Base-by-base conservation (phyloP, 2,888 invertebrate genomes). In the Masnerella sp. region DNA sequence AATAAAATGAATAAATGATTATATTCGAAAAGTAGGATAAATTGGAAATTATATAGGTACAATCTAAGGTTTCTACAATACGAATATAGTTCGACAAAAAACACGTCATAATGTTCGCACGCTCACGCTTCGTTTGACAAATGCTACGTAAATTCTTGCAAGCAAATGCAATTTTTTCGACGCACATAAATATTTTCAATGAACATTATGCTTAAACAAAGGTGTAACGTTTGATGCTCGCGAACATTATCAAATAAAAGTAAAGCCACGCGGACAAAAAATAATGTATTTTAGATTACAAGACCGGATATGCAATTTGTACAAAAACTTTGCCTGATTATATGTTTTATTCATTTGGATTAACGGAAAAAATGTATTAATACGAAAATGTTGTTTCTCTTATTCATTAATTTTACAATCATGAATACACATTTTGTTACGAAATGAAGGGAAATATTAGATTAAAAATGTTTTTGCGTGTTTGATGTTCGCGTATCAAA, bases 161-260 rank as follows among this genome's bases (percentile, higher is more conserved):
- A 40, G 11, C 25, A 15, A 25, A 17, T n/a, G 52, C n/a, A 40
- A 20, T 22, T 38, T 54, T 38, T 32, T 25, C n/a, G 40, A 40
- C 52, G 14, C 12, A 54, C 28, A 28, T 28, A 54, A 38, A 34
- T 28, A 40, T 25, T 40, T 54, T 28, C 8, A 9, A 14, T 25
- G 7, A 17, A 34, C 22, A 51, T 51, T 51, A 12, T 36, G 17
- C 15, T 17, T 2, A 12, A n/a, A 51, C 14, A 34, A 20, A 22
- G 5, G 14, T 20, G 9, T 18, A 49, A 49, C 20, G 51, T 34
- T 15, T n/a, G 9, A 36, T 32, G 12, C 20, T n/a, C 14, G 8
- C 22, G 11, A 22, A 51, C n/a, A 14, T 22, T 22, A 36, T 22
- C 36, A 36, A 51, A 51, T 51, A 36, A 36, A 51, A 47, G 18